Conservation (phyloP, 2,797 vertebrate genomes). For the Cyclopterus lumpus region DNA sequence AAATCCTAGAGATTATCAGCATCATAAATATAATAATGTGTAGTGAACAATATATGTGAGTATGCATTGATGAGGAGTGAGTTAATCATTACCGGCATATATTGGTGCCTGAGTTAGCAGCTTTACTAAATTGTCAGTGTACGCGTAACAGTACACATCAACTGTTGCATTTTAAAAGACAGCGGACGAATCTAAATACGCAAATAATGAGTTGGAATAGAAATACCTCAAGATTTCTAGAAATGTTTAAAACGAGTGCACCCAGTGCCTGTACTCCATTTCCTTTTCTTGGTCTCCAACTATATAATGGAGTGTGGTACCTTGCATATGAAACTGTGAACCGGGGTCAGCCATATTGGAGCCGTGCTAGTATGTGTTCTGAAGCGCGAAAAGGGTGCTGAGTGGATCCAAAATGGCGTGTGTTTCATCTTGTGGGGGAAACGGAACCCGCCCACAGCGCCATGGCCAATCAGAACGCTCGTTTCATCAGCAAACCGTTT, state of each 20-base stretch:
- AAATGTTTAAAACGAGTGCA: slow-evolving; percentile 50
- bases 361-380: neutral
- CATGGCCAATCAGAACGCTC: slow-evolving; percentile 70
- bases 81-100: fast-evolving
- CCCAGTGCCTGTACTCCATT: slow-evolving; percentile 75
- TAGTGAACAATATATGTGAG: neutral
- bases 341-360: slow-evolving; percentile 67
- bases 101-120: neutral
- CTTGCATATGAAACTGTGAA: slow-evolving; percentile 67
- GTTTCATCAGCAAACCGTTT: slow-evolving; percentile 71
- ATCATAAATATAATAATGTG: neutral
- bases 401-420: slow-evolving; percentile 82
- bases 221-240: fast-evolving
- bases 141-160: neutral
- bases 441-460: slow-evolving; percentile 68
- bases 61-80: neutral
- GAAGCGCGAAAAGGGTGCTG: neutral
- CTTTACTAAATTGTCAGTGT: neutral
- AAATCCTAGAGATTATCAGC: neutral
- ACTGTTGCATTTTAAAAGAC: neutral
- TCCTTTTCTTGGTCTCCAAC: slow-evolving; percentile 73
- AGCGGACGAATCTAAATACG: neutral
- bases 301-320: slow-evolving; percentile 76
- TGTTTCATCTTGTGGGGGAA: slow-evolving; percentile 50
- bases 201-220: fast-evolving